Base-by-base conservation (phyloP, 2,797 vertebrate genomes). In the Oryzias dopingdopingensis region DNA sequence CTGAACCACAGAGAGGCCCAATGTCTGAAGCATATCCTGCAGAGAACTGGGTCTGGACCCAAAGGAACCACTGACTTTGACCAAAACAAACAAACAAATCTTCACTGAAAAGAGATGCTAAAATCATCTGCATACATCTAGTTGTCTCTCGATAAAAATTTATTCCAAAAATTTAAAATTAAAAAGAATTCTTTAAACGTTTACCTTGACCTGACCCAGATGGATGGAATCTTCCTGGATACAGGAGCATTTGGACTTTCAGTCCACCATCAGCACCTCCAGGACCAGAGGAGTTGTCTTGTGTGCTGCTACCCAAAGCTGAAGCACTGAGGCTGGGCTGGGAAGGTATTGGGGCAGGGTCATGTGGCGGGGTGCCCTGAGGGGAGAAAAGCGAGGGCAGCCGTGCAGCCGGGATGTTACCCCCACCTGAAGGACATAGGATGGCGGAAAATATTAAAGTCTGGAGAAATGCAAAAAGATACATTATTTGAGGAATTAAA, bases 31-130 rank as follows among this genome's bases (percentile, higher is more conserved):
- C 0, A 82, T 2, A 0, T 85, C 80, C 59, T 69, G 56, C 56
- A 84, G 62, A 46, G 62, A 78, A 67, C 62, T 76, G 59, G 67
- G 65, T 62, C 71, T 70, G 40, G 51, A 37, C 4, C 45, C 52
- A 40, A 32, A 17, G 10, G 50, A 48, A 8, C 14, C 64, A 43
- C 51, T 45, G 12, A 50, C 16, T 54, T 16, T 72, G 76, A 45
- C 13, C 0, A 42, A 49, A 5, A 26, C 49, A 60, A 13, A 42
- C 1, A n/a, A 5, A 18, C 13, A 37, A 1, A 0, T n/a, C 14
- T 42, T 17, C 24, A 49, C 45, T 42, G n/a, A 8, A 22, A 22
- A 22, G 20, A 22, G 20, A 22, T 22, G 20, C 10, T 12, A 2
- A 37, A 12, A 37, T 37, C 10, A 37, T 37, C 32, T 12, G 32